A percentile compares a stretch with the other conserved stretches of the same genome.
Conservation (phyloP, 2,113 vertebrate genomes). For the Athene cunicularia region DNA sequence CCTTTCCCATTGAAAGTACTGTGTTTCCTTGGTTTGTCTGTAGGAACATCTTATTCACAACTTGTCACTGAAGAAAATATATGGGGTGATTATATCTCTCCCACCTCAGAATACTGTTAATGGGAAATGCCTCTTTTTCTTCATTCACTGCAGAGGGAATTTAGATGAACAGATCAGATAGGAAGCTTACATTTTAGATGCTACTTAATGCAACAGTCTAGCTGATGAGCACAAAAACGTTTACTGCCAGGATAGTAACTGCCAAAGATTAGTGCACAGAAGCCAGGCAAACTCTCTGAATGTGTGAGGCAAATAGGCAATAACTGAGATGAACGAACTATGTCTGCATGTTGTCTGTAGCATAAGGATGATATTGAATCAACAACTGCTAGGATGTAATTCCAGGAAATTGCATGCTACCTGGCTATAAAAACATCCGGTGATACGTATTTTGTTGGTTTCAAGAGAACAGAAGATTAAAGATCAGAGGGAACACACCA, state of each 20-base stretch:
- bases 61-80: neutral
- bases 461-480: neutral
- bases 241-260: neutral
- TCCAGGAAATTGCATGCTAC: neutral
- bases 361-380: accelerated
- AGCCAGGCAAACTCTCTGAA: neutral
- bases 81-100: neutral
- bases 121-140: neutral
- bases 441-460: neutral
- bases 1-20: neutral
- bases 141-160: neutral
- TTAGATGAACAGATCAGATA: neutral
- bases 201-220: neutral
- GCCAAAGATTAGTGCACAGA: neutral
- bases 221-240: accelerated
- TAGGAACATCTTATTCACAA: neutral
- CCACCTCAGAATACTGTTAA: neutral
- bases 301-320: neutral
- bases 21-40: neutral
- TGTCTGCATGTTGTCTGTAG: accelerated
- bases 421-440: neutral
- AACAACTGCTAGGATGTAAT: neutral
- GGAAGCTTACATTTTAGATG: neutral
- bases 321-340: neutral
- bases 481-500: neutral